Evolutionary conservation across 2,888 invertebrate species (phyloP), one percentile per base, ranked within the genome.

Genomic region (Mesopsocus fuscifrons): DNA sequence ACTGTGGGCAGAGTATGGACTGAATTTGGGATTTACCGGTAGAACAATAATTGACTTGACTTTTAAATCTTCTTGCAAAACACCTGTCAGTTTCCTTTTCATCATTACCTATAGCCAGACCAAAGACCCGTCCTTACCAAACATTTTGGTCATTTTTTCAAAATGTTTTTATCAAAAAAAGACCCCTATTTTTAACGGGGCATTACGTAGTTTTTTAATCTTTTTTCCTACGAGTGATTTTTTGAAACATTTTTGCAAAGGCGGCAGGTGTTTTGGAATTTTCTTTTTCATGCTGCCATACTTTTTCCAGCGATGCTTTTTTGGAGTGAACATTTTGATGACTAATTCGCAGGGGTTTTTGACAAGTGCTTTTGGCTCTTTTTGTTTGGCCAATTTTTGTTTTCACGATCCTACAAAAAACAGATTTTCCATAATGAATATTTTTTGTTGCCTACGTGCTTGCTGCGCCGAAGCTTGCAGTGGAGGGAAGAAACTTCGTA

Each of bases 1-100:
- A n/a, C n/a, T n/a, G n/a, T n/a, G n/a, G n/a, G n/a, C n/a, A n/a
- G n/a, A n/a, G n/a, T n/a, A n/a, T n/a, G n/a, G n/a, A n/a, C n/a
- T n/a, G n/a, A n/a, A n/a, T n/a, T n/a, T n/a, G n/a, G n/a, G n/a
- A n/a, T n/a, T n/a, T n/a, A n/a, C n/a, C n/a, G n/a, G n/a, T n/a
- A n/a, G n/a, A n/a, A n/a, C n/a, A n/a, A n/a, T n/a, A n/a, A n/a
- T n/a, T n/a, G n/a, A n/a, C n/a, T n/a, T n/a, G n/a, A n/a, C n/a
- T n/a, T n/a, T n/a, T n/a, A n/a, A n/a, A n/a, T n/a, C n/a, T n/a
- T 49, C 50, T 49, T 50, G 47, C 52, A 48, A 53, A 34, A 50
- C 35, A 26, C 30, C 43, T 43, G 52, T 50, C 47, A n/a, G n/a
- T n/a, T n/a, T 53, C 55, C 55, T 57, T 58, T 55, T 57, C 51